A percentile compares a stretch with the other conserved stretches of the same genome.
These are phyloP conservation scores for Micoletzkya japonica DNA, from an alignment of 2,888 invertebrate genomes.

Conservation along the genomic window DNA sequence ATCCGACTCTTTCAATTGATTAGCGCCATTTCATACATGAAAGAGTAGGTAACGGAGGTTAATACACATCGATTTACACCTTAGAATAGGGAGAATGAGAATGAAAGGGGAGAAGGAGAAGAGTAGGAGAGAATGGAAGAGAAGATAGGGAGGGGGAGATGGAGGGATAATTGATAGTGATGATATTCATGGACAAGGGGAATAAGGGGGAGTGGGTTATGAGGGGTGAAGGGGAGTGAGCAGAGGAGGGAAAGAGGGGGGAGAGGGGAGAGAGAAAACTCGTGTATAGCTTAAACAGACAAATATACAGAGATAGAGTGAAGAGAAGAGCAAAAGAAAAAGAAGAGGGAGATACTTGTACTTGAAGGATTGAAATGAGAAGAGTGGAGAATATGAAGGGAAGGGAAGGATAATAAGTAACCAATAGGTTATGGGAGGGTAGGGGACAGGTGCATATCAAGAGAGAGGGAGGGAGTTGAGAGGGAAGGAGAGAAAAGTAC, in stretches of 20 bases:
- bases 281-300: slow-evolving; percentile 10
- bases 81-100: slow-evolving; percentile 1
- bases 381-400: background rate
- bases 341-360: slow-evolving; percentile 16
- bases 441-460: too few relatives aligned
- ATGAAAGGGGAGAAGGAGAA: slow-evolving; percentile 2
- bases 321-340: slow-evolving; percentile 19
- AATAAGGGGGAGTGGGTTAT: too few relatives aligned
- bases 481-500: background rate
- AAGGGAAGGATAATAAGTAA: background rate
- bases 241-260: slow-evolving; percentile 21
- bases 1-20: too few relatives aligned
- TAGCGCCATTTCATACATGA: too few relatives aligned
- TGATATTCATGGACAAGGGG: too few relatives aligned
- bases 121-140: slow-evolving; percentile 1
- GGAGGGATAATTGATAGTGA: slow-evolving; percentile 15
- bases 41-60: too few relatives aligned
- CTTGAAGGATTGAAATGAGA: background rate
- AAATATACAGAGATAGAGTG: slow-evolving; percentile 18
- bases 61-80: too few relatives aligned
- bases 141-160: slow-evolving; percentile 8
- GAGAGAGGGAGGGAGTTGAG: background rate
- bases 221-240: slow-evolving; percentile 9
- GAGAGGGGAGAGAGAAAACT: slow-evolving; percentile 3
- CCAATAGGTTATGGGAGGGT: too few relatives aligned